phyloP scores from a whole-genome alignment of 1,140 invertebrate species.

The Oppia nitens region DNA sequence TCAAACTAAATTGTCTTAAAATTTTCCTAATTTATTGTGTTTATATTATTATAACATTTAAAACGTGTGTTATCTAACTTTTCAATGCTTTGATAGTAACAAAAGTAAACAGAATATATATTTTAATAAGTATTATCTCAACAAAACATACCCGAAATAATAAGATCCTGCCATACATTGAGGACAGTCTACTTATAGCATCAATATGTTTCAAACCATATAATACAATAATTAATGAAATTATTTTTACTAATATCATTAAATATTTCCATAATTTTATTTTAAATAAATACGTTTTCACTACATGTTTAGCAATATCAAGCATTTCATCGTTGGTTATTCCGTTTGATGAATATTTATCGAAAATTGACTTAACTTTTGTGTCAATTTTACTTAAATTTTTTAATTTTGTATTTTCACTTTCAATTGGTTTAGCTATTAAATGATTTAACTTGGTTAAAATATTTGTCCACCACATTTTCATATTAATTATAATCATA shows the following conservation, averaged over 20 bases:
- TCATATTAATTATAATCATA: no score
- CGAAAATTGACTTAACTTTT: background rate
- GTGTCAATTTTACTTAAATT: background rate
- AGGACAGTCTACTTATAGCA: background rate
- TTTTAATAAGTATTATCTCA: no score
- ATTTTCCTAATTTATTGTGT: no score
- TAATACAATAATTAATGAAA: background rate
- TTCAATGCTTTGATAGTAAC: background rate
- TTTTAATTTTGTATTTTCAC: no score
- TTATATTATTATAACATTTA: no score
- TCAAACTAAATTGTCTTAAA: no score
- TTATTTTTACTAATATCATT: background rate
- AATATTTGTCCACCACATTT: no score
- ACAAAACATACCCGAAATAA: background rate
- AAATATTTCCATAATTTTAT: background rate
- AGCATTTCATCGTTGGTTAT: background rate
- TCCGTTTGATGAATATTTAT: background rate
- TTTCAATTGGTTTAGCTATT: no score
- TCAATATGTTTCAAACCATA: background rate
- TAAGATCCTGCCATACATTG: background rate
- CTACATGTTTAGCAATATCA: background rate
- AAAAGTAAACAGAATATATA: no score
- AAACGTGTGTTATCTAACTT: no score
- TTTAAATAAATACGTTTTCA: background rate
- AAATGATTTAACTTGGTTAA: no score